Base-by-base conservation (phyloP, 1,140 invertebrate species). In the Caenorhabditis remanei region DNA sequence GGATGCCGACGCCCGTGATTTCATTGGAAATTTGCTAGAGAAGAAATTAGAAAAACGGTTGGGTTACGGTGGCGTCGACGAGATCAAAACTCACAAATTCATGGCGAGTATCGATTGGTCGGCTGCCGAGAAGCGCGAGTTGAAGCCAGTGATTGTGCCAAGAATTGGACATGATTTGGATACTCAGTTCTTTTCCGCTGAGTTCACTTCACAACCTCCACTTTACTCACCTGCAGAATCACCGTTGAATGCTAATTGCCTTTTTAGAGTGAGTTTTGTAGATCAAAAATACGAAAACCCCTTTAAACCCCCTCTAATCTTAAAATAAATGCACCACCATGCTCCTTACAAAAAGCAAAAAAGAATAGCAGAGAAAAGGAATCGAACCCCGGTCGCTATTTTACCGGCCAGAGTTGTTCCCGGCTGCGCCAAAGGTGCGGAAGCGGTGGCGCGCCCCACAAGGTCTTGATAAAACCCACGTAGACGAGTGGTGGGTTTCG, bases 161-260 rank as follows among this genome's bases (percentile, higher is more conserved):
- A 96, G 97, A 92, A 84, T 93, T 90, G 85, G 85, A 46, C 53
- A 90, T 58, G 85, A 91, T 85, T 94, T 97, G 75, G 97, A 99
- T 94, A 96, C 97, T 6, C 96, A 96, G 91, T 98, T 98, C 94
- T 99, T 99, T 93, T 96, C 97, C 43, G 96, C 96, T 88, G 97
- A 99, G 94, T 99, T 99, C 92, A 99, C 97, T 0, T 95, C 95
- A 89, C 96, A 97, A 95, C 94, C 95, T 71, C 95, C 96, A 4
- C 95, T 96, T 1, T 97, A 98, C 93, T 97, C 96, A n/a, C 96
- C 97, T 0, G 96, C 96, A 5, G 95, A 96, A 63, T 95, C 96
- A 32, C 97, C 97, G 24, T 94, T 95, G 2, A 75, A 91, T 48
- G 88, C 93, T 21, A 96, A 96, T 92, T 95, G 95, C 89, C 94